Evolutionary conservation across 2,888 invertebrate species (phyloP), one percentile per base, ranked within the genome.

Genomic region (Orthosia cruda): DNA sequence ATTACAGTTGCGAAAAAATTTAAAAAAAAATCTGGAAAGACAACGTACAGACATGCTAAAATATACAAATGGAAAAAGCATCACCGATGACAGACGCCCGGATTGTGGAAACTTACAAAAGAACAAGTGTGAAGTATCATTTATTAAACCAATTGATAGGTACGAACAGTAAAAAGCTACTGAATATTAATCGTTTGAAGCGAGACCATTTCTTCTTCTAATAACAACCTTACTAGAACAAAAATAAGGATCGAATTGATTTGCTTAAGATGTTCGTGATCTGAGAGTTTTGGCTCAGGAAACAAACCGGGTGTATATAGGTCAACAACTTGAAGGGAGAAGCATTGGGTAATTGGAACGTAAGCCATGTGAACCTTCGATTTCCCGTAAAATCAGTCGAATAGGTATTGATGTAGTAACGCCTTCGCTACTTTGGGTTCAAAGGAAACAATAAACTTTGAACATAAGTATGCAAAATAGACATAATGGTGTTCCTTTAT

Each of bases 291-390:
- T 75, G 84, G 88, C 77, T 80, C 71, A 78, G 85, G 77, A 83
- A 83, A 85, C 83, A 85, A 80, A 86, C 75, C 63, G 59, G 63
- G 71, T 84, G 81, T 88, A 92, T 91, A 85, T 93, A 92, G 93
- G 93, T 93, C 93, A 93, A 91, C 88, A 89, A 87, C 89, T 82
- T 85, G 86, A 88, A 89, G 88, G 88, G 91, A 87, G 84, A 87
- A 84, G 85, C 78, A 79, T 79, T 87, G 74, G 86, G 90, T 92
- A 91, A 92, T 93, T 92, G 91, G 91, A 90, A 88, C 89, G 89
- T 89, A 88, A 85, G 83, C 80, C 81, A 87, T 86, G 84, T 83
- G 87, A 87, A 88, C 87, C 87, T 89, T 89, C 87, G 90, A 90
- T 89, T 89, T 90, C 86, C 81, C 84, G 76, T 89, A 86, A 78